phyloP scores from a whole-genome alignment of 2,113 vertebrate genomes.

The Python bivittatus region DNA sequence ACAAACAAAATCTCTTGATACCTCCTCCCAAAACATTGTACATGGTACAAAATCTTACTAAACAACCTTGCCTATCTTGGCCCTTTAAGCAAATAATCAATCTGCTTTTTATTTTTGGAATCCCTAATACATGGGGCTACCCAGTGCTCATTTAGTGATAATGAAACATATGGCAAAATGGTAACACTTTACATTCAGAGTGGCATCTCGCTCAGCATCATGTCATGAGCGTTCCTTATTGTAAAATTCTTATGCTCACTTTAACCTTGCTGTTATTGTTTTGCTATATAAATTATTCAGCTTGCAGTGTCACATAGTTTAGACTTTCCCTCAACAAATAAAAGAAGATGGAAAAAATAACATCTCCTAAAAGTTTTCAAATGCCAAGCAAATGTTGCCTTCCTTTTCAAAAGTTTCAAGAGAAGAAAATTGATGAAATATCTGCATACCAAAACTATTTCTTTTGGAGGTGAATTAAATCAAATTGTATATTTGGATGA shows the following conservation, averaged over 20 bases:
- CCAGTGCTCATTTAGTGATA: constrained; percentile 62
- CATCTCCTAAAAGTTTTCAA: background rate
- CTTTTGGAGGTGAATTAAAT: constrained; percentile 50
- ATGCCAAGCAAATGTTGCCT: constrained; percentile 41
- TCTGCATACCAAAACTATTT: constrained; percentile 19
- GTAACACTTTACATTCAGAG: constrained; percentile 65
- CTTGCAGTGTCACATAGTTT: constrained; percentile 54
- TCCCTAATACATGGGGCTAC: background rate
- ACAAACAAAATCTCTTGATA: background rate
- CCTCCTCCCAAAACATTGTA: background rate
- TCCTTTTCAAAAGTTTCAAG: constrained; percentile 44
- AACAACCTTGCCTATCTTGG: background rate
- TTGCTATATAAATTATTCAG: constrained; percentile 72
- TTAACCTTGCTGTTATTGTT: constrained; percentile 72
- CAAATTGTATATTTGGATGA: constrained; percentile 13
- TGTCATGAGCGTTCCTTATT: constrained; percentile 59
- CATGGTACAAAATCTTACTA: background rate
- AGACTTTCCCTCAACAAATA: constrained; percentile 63
- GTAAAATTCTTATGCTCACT: constrained; percentile 64
- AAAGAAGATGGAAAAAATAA: background rate
- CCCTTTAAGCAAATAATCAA: background rate
- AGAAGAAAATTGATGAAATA: constrained; percentile 34
- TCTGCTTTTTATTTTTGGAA: background rate
- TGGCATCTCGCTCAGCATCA: constrained; percentile 52
- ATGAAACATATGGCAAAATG: constrained; percentile 57